Evolutionary conservation across 1,140 invertebrate genomes (phyloP), one percentile per base, ranked within the genome.

Genomic region (Trichomalopsis sarcophagae): DNA sequence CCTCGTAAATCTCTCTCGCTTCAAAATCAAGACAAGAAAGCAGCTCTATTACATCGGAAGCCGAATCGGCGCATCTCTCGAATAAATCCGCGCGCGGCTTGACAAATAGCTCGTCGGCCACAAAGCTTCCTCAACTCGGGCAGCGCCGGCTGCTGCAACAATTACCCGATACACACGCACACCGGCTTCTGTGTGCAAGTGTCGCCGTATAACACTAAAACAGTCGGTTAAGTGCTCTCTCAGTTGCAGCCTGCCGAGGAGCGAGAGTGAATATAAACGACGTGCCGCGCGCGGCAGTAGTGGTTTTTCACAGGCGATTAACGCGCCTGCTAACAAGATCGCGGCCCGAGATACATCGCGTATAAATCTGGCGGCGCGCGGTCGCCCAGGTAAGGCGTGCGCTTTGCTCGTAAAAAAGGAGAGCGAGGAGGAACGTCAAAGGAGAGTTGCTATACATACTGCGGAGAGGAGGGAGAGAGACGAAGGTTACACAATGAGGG

Each of bases 261-360:
- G 17, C 21, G 17, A 17, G 44, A 68, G 55, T 68, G 80, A 71
- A 73, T 71, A 73, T 47, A 81, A 73, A 81, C 68, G 80, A 73
- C 47, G 75, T 77, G 75, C 74, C 74, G 74, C 27, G 40, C 74
- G 74, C 14, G 40, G 30, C 44, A 68, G 79, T 23, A 11, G n/a
- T 47, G 74, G 75, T 50, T 71, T 71, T 71, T 82, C 73, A 84
- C 80, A 82, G 79, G 13, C 86, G 86, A 87, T 84, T 82, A 87
- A 79, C 79, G 74, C 84, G 81, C 23, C 33, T 62, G 75, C 55
- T 81, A 85, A 84, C 79, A 79, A 84, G 79, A 77, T 84, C 83
- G 78, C 79, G 75, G 44, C 17, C 11, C 55, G n/a, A 68, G 83
- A 85, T 85, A 85, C 84, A 50, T 47, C 55, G 82, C 36, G 11